A percentile compares a stretch with the other conserved stretches of the same genome.
phyloP scores from a whole-genome alignment of 2,113 vertebrate species.

The Peromyscus polionotus region DNA sequence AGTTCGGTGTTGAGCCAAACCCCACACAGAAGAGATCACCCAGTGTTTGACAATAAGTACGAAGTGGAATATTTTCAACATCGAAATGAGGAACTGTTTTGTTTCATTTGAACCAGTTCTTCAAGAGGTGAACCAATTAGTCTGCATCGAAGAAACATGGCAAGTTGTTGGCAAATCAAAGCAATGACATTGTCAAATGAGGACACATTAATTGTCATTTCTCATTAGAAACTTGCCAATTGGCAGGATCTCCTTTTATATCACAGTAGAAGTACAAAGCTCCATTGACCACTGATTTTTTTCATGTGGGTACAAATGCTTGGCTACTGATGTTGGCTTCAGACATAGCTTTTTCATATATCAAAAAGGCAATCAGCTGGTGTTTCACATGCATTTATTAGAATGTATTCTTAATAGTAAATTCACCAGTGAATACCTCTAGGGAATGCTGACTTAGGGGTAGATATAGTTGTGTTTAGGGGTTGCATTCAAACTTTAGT shows the following conservation, averaged over 20 bases:
- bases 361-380: neutral
- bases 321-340: neutral
- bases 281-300: constrained; percentile 14
- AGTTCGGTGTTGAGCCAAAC: neutral
- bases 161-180: neutral
- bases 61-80: neutral
- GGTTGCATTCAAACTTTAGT: neutral
- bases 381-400: neutral
- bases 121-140: constrained; percentile 50
- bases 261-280: neutral
- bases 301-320: neutral
- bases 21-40: neutral
- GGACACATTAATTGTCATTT: neutral
- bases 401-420: neutral
- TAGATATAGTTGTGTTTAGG: neutral
- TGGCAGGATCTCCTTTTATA: constrained; percentile 12
- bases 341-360: neutral
- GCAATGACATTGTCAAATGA: constrained; percentile 22
- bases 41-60: neutral
- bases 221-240: constrained; percentile 38
- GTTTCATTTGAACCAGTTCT: constrained; percentile 44
- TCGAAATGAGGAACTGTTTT: neutral
- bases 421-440: neutral
- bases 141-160: neutral
- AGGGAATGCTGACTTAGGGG: neutral